phyloP scores from a whole-genome alignment of 1,140 invertebrate genomes.

The Drosophila ironensis region DNA sequence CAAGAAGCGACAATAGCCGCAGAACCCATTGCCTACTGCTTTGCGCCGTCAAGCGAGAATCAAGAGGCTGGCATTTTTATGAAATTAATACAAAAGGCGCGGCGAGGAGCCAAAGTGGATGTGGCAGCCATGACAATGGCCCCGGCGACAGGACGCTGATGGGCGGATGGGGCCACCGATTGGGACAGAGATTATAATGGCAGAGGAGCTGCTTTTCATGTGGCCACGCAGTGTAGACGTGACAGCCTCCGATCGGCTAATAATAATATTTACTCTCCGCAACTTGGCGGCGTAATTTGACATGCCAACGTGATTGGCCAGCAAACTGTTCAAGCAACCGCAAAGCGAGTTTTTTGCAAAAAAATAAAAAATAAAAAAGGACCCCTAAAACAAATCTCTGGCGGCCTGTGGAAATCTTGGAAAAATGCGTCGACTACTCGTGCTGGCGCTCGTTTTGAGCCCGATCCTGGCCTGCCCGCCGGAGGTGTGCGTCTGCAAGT shows the following conservation, averaged over 20 bases:
- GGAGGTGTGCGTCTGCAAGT: constrained; percentile 91
- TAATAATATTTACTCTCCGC: constrained; percentile 60
- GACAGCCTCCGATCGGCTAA: constrained; percentile 52
- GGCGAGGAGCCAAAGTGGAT: constrained; percentile 22
- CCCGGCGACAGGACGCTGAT: constrained; percentile 50
- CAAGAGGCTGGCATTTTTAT: constrained; percentile 74
- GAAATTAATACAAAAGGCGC: constrained; percentile 74
- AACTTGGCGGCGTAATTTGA: constrained; percentile 52
- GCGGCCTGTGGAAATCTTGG: not conserved
- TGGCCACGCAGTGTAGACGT: constrained; percentile 36
- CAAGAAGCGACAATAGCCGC: constrained; percentile 57
- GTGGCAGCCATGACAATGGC: constrained; percentile 46
- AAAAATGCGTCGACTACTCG: constrained; percentile 35
- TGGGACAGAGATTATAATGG: constrained; percentile 36
- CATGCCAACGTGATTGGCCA: constrained; percentile 68
- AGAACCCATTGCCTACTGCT: constrained; percentile 61
- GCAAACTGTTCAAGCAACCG: constrained; percentile 9
- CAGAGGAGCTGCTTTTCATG: constrained; percentile 3
- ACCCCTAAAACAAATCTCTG: not conserved
- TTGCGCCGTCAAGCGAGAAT: constrained; percentile 56
- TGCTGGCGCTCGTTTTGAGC: constrained; percentile 51
- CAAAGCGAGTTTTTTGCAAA: not conserved
- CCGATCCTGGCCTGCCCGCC: constrained; percentile 85
- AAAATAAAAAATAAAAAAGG: not conserved
- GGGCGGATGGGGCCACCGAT: constrained; percentile 24